These are phyloP conservation scores for Lepidurus apus DNA, from an alignment of 1,140 invertebrate genomes.

Conservation along the genomic window DNA sequence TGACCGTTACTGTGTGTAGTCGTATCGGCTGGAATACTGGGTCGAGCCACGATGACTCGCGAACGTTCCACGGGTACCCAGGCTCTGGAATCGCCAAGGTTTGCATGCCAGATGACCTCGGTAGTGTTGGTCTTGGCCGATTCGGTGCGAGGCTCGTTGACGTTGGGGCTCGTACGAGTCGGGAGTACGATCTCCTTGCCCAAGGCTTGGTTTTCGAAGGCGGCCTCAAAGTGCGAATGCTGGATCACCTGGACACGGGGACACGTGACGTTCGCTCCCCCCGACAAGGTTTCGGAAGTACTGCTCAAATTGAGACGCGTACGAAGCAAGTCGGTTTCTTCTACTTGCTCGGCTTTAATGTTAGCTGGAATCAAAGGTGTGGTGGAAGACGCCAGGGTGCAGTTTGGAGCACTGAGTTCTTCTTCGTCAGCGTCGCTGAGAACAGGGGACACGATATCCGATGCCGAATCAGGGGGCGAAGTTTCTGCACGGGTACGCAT, in stretches of 20 bases:
- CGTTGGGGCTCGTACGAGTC: background rate
- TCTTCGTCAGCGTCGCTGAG: background rate
- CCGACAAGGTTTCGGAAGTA: background rate
- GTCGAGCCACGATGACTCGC: background rate
- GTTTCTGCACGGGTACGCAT: background rate
- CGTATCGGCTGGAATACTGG: constrained; percentile 6
- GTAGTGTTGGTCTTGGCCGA: no score
- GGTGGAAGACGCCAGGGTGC: background rate
- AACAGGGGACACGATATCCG: background rate
- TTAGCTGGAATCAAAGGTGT: background rate
- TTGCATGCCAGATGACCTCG: background rate
- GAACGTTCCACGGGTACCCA: background rate
- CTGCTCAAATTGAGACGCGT: background rate
- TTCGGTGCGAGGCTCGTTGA: background rate
- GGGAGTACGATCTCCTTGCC: background rate
- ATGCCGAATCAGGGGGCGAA: background rate
- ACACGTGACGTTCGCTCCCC: background rate
- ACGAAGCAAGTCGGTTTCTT: background rate
- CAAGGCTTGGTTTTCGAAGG: constrained; percentile 4
- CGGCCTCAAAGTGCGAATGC: background rate
- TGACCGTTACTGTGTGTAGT: background rate
- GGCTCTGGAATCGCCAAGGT: background rate
- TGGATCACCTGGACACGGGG: constrained; percentile 16
- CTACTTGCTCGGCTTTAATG: background rate
- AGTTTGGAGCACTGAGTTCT: background rate